Percentiles rank a stretch among this genome's conserved stretches.
phyloP scores from a whole-genome alignment of 64 coral and sea anemone species.

The Stichodactyla helianthus region DNA sequence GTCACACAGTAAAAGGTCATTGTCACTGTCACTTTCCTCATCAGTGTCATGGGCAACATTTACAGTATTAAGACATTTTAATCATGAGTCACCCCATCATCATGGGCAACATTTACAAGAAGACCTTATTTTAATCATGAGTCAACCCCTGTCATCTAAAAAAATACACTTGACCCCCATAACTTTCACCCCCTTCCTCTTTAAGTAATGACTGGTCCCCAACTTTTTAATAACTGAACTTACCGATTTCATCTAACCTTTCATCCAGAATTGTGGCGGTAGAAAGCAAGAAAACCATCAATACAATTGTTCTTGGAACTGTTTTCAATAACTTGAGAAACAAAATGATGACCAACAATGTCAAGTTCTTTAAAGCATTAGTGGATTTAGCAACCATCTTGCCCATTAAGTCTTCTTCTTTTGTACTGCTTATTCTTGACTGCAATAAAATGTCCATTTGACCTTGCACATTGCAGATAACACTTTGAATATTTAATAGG shows the following conservation, averaged over 20 bases:
- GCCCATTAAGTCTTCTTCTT: neutral
- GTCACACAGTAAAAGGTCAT: no score
- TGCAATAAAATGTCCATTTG: neutral
- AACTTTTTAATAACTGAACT: neutral
- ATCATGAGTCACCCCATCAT: no score
- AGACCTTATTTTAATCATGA: no score
- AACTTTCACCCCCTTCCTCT: no score
- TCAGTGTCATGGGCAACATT: no score
- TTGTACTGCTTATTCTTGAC: neutral
- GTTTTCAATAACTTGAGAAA: neutral
- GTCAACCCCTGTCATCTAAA: no score
- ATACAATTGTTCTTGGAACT: neutral
- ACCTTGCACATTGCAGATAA: neutral
- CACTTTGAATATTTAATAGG: neutral
- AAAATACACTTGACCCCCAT: no score
- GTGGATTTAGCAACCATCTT: neutral
- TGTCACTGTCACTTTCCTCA: no score
- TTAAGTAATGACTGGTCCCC: no score
- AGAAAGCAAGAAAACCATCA: neutral
- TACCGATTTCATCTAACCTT: constrained; percentile 14
- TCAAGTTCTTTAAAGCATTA: neutral
- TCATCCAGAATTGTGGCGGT: neutral
- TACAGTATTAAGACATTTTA: no score
- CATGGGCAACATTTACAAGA: no score
- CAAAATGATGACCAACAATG: neutral